Conservation (phyloP, 2,888 invertebrate genomes). For the Tromatobia lineatoria region DNA sequence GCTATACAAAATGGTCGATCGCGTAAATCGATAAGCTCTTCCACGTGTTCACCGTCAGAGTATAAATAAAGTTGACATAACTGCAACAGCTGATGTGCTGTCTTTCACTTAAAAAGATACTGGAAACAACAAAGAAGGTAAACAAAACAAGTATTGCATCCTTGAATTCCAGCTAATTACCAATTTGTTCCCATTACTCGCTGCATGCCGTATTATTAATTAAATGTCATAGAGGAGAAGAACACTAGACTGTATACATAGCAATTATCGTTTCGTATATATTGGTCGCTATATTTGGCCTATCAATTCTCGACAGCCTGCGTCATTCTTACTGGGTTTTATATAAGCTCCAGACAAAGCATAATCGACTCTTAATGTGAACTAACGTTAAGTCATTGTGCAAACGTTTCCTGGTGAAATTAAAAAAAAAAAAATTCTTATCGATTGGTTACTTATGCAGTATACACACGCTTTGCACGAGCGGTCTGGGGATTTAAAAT, state of each 20-base stretch:
- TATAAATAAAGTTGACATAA: not conserved
- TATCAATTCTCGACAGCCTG: not conserved
- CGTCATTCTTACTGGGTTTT: constrained; percentile 5
- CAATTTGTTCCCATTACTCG: not conserved
- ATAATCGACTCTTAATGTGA: not conserved
- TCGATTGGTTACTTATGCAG: not conserved
- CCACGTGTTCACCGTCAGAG: not conserved
- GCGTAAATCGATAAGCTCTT: not conserved
- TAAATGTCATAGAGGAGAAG: not conserved
- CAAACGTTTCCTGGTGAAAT: not conserved
- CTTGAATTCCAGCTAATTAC: not conserved
- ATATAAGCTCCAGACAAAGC: constrained; percentile 10
- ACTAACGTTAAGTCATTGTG: not conserved
- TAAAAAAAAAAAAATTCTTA: not conserved
- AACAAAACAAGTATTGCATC: not conserved
- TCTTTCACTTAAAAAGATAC: not conserved
- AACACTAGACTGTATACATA: not conserved
- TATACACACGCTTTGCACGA: not conserved
- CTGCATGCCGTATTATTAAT: not conserved
- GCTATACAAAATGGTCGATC: not conserved
- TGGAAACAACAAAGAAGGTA: not conserved
- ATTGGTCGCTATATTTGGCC: not conserved
- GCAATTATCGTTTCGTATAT: constrained; percentile 8
- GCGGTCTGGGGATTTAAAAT: not conserved
- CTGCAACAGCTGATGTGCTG: not conserved